A percentile compares a stretch with the other conserved stretches of the same genome.
Conservation (phyloP, 2,113 vertebrate species). For the Oenanthe oenanthe region DNA sequence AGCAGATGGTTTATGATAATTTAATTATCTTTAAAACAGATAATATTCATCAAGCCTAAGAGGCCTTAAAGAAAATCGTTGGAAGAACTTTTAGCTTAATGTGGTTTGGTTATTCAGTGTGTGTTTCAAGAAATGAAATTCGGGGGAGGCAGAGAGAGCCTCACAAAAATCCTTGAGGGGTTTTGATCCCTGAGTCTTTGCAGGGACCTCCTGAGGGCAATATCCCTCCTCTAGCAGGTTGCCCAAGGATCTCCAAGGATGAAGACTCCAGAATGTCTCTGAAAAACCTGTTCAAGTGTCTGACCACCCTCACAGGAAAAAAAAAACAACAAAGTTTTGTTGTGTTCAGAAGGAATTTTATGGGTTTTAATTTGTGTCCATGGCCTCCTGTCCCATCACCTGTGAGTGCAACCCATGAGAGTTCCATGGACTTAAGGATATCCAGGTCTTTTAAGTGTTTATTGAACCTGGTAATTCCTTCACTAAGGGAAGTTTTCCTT, state of each 20-base stretch:
- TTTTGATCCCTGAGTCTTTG: neutral
- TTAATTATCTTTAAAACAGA: conserved; percentile 12
- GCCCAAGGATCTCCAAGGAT: neutral
- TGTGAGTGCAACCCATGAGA: neutral
- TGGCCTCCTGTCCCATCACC: neutral
- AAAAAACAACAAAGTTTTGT: neutral
- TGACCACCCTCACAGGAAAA: neutral
- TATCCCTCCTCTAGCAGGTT: neutral
- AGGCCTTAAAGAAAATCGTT: neutral
- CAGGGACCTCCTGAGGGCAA: neutral
- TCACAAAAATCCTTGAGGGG: neutral
- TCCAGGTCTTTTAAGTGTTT: neutral
- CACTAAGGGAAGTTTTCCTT: neutral
- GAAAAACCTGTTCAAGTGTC: neutral
- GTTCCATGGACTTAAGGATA: neutral
- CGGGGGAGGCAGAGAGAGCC: no score
- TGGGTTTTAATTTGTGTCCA: neutral
- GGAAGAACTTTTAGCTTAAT: neutral
- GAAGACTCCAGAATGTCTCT: neutral
- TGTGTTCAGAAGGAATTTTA: neutral
- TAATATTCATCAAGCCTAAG: neutral
- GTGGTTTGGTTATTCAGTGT: neutral
- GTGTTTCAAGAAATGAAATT: neutral
- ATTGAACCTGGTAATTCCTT: neutral
- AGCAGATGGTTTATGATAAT: conserved; percentile 11